phyloP scores from a whole-genome alignment of 2,888 invertebrate species.

The Lepidonotus clava region DNA sequence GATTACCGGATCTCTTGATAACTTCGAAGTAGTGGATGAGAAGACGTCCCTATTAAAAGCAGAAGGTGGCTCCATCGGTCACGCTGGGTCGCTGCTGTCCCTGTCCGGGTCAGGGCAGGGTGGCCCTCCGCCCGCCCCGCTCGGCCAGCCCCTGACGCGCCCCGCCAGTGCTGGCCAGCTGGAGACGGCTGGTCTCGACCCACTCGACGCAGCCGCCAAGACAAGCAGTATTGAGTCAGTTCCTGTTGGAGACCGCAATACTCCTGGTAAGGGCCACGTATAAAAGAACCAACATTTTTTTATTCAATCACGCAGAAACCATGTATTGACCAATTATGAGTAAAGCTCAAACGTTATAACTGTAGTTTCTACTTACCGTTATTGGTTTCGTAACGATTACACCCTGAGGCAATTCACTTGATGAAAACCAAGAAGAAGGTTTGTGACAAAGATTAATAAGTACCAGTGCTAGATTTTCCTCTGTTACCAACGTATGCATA shows the following conservation, averaged over 20 bases:
- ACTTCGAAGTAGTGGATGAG: slow-evolving; percentile 87
- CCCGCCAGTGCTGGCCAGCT: slow-evolving; percentile 53
- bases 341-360: no score
- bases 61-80: slow-evolving; percentile 78
- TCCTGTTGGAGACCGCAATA: background rate
- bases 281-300: no score
- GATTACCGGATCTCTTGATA: slow-evolving; percentile 70
- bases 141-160: background rate
- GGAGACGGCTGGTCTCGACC: slow-evolving; percentile 7
- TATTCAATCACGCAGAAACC: no score
- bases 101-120: slow-evolving; percentile 44
- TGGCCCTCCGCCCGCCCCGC: background rate
- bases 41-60: slow-evolving; percentile 86
- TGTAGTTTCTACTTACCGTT: no score
- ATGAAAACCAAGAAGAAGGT: no score
- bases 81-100: slow-evolving; percentile 61
- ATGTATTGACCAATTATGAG: no score
- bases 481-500: no score
- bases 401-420: no score
- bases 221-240: slow-evolving; percentile 47
- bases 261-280: no score
- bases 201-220: background rate
- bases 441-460: no score
- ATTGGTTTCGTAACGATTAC: no score
- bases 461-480: no score